Conservation (phyloP, 2,888 invertebrate genomes). For the Cheilosia vulpina region DNA sequence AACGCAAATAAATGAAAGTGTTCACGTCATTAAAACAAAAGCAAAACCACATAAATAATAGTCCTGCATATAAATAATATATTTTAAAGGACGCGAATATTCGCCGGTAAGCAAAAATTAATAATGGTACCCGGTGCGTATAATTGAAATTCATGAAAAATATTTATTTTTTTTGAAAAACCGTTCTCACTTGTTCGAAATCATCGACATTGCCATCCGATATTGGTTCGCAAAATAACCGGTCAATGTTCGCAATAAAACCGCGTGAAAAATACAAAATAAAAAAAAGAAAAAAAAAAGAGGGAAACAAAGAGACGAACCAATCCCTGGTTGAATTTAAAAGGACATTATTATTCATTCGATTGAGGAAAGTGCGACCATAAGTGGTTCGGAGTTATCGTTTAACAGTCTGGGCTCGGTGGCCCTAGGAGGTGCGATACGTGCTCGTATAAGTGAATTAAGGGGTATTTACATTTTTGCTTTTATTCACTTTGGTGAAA, state of each 20-base stretch:
- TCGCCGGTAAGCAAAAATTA: slow-evolving; percentile 58
- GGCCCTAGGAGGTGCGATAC: slow-evolving; percentile 58
- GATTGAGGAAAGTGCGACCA: slow-evolving; percentile 71
- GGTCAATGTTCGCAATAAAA: slow-evolving; percentile 2
- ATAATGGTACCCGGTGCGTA: slow-evolving; percentile 57
- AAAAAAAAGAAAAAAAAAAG: background rate
- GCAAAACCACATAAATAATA: slow-evolving; percentile 43
- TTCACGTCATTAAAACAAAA: too few species aligned
- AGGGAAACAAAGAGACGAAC: background rate
- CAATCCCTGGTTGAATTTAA: slow-evolving; percentile 57
- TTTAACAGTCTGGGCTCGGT: slow-evolving; percentile 39
- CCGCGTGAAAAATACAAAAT: background rate
- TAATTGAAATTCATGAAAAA: slow-evolving; percentile 73
- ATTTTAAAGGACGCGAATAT: slow-evolving; percentile 47
- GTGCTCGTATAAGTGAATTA: slow-evolving; percentile 64
- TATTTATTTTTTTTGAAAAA: slow-evolving; percentile 22
- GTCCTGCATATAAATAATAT: slow-evolving; percentile 60
- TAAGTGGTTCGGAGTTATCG: slow-evolving; percentile 70
- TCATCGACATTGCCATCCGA: slow-evolving; percentile 38
- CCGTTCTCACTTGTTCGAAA: slow-evolving; percentile 15
- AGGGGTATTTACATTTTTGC: slow-evolving; percentile 59
- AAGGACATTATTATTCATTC: slow-evolving; percentile 74
- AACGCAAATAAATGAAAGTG: too few species aligned
- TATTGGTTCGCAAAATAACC: slow-evolving; percentile 21
- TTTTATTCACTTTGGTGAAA: slow-evolving; percentile 55